Percentiles rank a stretch among this genome's conserved stretches.
Evolutionary conservation across 2,888 invertebrate species (phyloP).

Genomic region (Prosopocoilus inquinatus): DNA sequence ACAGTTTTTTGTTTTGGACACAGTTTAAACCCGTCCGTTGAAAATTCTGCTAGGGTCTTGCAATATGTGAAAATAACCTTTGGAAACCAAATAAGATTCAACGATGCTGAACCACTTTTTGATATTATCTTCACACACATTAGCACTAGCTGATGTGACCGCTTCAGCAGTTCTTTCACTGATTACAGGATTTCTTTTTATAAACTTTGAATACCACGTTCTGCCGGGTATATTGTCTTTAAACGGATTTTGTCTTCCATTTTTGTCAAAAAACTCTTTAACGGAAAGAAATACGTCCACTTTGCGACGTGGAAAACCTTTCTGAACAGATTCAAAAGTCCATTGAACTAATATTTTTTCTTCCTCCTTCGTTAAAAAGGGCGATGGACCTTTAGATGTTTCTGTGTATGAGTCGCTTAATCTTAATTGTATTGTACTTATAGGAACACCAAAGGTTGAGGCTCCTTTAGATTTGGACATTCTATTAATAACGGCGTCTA

Average conservation of each 20-base stretch:
- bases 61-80: conserved; percentile 28
- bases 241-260: conserved; percentile 33
- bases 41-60: conserved; percentile 37
- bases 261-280: conserved; percentile 26
- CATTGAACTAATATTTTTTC: conserved; percentile 37
- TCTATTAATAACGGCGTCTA: conserved; percentile 20
- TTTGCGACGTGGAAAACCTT: conserved; percentile 39
- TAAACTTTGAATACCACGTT: conserved; percentile 36
- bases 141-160: conserved; percentile 36
- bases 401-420: conserved; percentile 5
- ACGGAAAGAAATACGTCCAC: conserved; percentile 30
- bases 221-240: conserved; percentile 25
- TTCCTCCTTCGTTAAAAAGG: conserved; percentile 29
- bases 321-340: conserved; percentile 34
- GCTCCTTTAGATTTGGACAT: conserved; percentile 21
- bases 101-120: no score
- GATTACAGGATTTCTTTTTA: conserved; percentile 34
- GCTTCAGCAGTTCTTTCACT: conserved; percentile 33
- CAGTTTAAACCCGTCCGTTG: conserved; percentile 25
- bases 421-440: conserved; percentile 22
- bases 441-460: conserved; percentile 19
- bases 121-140: conserved; percentile 26
- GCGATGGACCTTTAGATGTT: conserved; percentile 18
- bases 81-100: background rate
- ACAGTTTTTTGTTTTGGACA: background rate